phyloP scores from a whole-genome alignment of 2,888 invertebrate species.

The Octonoba sinensis region DNA sequence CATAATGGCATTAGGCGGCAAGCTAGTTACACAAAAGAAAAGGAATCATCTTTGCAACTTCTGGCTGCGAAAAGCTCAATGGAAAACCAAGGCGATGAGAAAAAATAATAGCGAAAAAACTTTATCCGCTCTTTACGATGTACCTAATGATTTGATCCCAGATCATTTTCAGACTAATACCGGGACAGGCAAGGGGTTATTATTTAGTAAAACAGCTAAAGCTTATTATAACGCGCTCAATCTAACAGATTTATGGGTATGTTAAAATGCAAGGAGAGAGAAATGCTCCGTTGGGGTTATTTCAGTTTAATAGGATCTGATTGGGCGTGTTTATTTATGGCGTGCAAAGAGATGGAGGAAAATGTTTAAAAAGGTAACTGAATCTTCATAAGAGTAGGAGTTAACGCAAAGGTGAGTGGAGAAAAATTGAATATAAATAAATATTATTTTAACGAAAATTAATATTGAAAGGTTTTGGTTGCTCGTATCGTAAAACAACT shows the following conservation, averaged over 20 bases:
- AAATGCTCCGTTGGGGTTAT: too few species aligned
- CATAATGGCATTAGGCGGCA: conserved; percentile 43
- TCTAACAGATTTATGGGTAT: conserved; percentile 48
- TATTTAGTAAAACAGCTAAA: conserved; percentile 29
- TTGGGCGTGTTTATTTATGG: too few species aligned
- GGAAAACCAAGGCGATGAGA: background rate
- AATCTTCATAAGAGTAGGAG: too few species aligned
- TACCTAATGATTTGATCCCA: conserved; percentile 52
- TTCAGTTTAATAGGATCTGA: too few species aligned
- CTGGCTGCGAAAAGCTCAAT: conserved; percentile 39
- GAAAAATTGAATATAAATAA: too few species aligned
- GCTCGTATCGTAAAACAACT: too few species aligned
- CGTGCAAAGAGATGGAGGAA: too few species aligned
- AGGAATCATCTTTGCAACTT: conserved; percentile 4
- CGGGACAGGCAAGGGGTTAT: conserved; percentile 14
- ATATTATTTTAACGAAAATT: too few species aligned
- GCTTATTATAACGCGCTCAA: conserved; percentile 42
- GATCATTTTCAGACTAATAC: conserved; percentile 39
- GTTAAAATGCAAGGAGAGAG: conserved; percentile 20
- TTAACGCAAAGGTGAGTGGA: too few species aligned
- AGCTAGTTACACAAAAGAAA: conserved; percentile 47
- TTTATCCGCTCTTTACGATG: conserved; percentile 29
- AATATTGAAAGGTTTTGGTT: too few species aligned
- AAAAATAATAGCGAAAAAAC: background rate
- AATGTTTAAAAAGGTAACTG: too few species aligned